Evolutionary conservation across 2,113 vertebrate species (phyloP).

Genomic region (Probosciger aterrimus): DNA sequence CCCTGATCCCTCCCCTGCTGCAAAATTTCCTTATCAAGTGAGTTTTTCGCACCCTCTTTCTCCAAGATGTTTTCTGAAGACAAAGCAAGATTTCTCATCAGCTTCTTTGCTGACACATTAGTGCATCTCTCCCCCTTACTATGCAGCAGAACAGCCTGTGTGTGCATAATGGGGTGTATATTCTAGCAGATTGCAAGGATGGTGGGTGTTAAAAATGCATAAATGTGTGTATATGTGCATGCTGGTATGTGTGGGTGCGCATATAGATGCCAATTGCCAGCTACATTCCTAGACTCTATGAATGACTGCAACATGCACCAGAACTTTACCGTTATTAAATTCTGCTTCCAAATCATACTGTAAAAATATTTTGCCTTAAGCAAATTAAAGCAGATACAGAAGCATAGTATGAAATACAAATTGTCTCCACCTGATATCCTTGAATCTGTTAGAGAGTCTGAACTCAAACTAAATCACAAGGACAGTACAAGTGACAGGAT

Average conservation of each 20-base stretch:
- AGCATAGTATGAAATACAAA: not conserved
- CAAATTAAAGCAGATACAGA: conserved; percentile 22
- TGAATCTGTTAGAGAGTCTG: not conserved
- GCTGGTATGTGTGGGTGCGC: not conserved
- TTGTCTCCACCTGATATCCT: not conserved
- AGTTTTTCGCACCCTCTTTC: not conserved
- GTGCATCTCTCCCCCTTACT: not conserved
- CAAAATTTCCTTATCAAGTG: not conserved
- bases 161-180: not conserved
- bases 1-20: not conserved
- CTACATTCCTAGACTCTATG: not conserved
- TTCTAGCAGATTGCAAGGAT: not conserved
- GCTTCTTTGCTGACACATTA: not conserved
- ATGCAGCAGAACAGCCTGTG: not conserved
- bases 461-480: not conserved
- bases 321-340: not conserved
- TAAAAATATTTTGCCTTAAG: conserved; percentile 32
- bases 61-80: not conserved
- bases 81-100: conserved; percentile 16
- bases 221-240: not conserved
- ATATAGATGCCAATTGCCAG: not conserved
- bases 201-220: not conserved
- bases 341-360: not conserved
- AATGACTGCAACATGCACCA: not conserved
- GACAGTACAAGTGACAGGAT: not conserved